These are phyloP conservation scores for Aplysia californica DNA, from an alignment of 1,140 invertebrate species.

Conservation along the genomic window DNA sequence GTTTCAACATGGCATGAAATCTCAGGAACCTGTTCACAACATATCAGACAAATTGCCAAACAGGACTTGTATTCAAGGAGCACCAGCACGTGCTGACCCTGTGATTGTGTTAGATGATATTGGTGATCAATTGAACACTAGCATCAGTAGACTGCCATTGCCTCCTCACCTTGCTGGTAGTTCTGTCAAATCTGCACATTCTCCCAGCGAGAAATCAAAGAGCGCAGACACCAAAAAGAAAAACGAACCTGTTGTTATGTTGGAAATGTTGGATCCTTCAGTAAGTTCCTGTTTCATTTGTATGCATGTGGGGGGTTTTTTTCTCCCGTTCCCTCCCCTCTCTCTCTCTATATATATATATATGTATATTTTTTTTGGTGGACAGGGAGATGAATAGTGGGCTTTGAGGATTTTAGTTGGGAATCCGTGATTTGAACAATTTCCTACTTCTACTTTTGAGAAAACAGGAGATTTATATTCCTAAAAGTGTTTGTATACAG, in stretches of 20 bases:
- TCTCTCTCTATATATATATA: neutral
- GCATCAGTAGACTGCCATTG: slow-evolving; percentile 16
- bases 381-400: too few species aligned
- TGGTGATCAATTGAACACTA: slow-evolving; percentile 17
- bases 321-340: neutral
- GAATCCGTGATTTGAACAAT: too few species aligned
- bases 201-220: slow-evolving; percentile 9
- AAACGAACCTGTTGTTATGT: slow-evolving; percentile 43
- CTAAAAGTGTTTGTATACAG: too few species aligned
- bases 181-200: slow-evolving; percentile 3
- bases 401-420: too few species aligned
- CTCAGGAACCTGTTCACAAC: slow-evolving; percentile 28
- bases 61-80: slow-evolving; percentile 1
- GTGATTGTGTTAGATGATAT: slow-evolving; percentile 35
- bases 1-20: slow-evolving; percentile 12
- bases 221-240: slow-evolving; percentile 17
- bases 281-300: slow-evolving; percentile 23
- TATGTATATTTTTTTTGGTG: neutral
- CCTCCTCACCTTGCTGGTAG: slow-evolving; percentile 18
- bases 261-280: slow-evolving; percentile 37
- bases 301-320: neutral
- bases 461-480: too few species aligned
- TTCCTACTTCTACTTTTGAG: too few species aligned
- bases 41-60: slow-evolving; percentile 12
- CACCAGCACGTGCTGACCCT: slow-evolving; percentile 25